These are phyloP conservation scores for Pygocentrus nattereri DNA, from an alignment of 2,797 vertebrate genomes.

Conservation along the genomic window DNA sequence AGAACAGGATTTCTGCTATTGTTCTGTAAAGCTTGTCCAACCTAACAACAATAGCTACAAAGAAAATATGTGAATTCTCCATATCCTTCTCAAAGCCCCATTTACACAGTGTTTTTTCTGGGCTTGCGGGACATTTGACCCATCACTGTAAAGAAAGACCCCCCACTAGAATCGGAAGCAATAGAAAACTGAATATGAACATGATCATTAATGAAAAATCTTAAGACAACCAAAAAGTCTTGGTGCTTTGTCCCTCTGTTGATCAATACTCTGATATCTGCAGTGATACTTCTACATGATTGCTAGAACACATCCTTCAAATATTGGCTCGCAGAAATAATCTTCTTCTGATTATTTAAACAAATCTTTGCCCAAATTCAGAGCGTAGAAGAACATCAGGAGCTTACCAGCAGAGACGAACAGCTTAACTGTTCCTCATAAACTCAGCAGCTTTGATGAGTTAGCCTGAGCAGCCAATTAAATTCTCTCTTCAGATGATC, in stretches of 20 bases:
- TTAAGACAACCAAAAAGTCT: background rate
- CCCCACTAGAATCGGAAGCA: too few species aligned
- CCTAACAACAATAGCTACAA: too few species aligned
- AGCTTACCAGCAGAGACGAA: slow-evolving; percentile 10
- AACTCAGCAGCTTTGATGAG: slow-evolving; percentile 7
- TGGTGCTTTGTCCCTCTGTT: background rate
- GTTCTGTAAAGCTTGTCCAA: too few species aligned
- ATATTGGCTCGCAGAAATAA: slow-evolving; percentile 7
- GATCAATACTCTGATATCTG: background rate
- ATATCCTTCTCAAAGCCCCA: too few species aligned
- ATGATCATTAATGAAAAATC: background rate
- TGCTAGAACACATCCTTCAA: slow-evolving; percentile 18
- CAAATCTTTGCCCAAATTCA: slow-evolving; percentile 25
- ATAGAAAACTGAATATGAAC: too few species aligned
- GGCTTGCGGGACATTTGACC: too few species aligned
- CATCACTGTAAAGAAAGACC: too few species aligned
- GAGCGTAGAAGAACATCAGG: slow-evolving; percentile 23
- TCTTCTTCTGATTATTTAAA: slow-evolving; percentile 20
- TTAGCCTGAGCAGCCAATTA: slow-evolving; percentile 13
- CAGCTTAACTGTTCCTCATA: slow-evolving; percentile 1
- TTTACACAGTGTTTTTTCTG: too few species aligned
- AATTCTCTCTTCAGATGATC: background rate
- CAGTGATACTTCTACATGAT: background rate
- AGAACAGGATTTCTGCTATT: too few species aligned
- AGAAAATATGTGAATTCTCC: too few species aligned